These are phyloP conservation scores for Diorhabda sublineata DNA, from an alignment of 1,140 invertebrate species.

Conservation along the genomic window DNA sequence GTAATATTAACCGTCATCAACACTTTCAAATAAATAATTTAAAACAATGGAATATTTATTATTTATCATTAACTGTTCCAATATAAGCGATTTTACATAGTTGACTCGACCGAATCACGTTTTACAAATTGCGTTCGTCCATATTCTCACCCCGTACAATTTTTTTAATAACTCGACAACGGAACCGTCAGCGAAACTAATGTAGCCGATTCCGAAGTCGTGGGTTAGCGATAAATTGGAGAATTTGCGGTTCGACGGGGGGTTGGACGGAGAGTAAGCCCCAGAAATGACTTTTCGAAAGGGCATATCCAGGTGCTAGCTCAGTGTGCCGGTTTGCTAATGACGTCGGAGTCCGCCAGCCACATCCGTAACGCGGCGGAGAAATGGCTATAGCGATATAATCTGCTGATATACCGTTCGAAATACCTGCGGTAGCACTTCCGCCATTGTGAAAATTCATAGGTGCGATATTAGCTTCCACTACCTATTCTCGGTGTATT, in stretches of 20 bases:
- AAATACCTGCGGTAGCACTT: conserved; percentile 11
- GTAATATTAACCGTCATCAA: no score
- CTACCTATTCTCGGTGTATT: conserved; percentile 4
- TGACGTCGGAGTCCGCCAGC: conserved; percentile 9
- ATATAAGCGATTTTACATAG: no score
- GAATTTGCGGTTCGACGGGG: conserved; percentile 9
- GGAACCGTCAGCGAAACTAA: conserved; percentile 1
- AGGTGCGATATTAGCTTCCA: conserved; percentile 10
- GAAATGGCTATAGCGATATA: conserved; percentile 10
- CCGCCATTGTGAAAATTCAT: conserved; percentile 12
- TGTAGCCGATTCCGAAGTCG: background rate
- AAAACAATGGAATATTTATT: no score
- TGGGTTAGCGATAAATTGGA: conserved; percentile 7
- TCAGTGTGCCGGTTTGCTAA: conserved; percentile 4
- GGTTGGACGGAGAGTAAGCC: background rate
- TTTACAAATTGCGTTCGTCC: no score
- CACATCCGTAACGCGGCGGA: conserved; percentile 4
- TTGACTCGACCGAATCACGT: no score
- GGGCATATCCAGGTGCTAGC: conserved; percentile 8
- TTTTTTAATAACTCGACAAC: background rate
- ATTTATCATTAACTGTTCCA: no score
- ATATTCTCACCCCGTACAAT: no score
- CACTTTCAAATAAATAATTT: no score
- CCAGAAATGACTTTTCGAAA: conserved; percentile 6
- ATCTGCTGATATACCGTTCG: conserved; percentile 14